A percentile compares a stretch with the other conserved stretches of the same genome.
Evolutionary conservation across 2,797 vertebrate genomes (phyloP).

Genomic region (Tarsius wallacei): DNA sequence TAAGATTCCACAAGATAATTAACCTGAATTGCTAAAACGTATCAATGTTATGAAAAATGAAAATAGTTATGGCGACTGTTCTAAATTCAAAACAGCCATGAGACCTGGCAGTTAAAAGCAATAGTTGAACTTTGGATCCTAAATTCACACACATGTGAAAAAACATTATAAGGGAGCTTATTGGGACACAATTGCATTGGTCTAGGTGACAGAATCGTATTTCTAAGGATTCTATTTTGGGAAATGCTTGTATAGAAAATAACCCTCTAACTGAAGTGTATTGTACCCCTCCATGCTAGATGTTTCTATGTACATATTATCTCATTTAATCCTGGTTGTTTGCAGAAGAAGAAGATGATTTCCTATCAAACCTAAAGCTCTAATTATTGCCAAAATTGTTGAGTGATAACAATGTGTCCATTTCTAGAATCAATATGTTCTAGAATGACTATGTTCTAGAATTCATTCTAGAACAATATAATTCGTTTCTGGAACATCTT

Average conservation of each 20-base stretch:
- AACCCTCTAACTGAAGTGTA: neutral
- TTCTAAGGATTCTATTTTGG: conserved; percentile 37
- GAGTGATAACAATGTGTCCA: neutral
- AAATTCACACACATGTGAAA: neutral
- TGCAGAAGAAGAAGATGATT: neutral
- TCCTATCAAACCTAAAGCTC: conserved; percentile 8
- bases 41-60: neutral
- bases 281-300: neutral
- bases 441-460: too few relatives aligned
- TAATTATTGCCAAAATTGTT: neutral
- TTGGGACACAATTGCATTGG: neutral
- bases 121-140: neutral
- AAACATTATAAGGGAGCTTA: conserved; percentile 20
- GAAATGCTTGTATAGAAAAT: neutral
- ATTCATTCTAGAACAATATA: too few relatives aligned
- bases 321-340: conserved; percentile 42
- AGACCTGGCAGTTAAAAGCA: neutral
- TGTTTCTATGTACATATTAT: neutral
- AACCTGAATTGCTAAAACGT: neutral
- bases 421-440: conserved; percentile 36
- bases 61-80: neutral
- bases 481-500: neutral
- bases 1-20: neutral
- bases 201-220: neutral
- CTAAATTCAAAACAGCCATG: neutral